Conservation (phyloP, 2,797 vertebrate species). For the Xyrichtys novacula region DNA sequence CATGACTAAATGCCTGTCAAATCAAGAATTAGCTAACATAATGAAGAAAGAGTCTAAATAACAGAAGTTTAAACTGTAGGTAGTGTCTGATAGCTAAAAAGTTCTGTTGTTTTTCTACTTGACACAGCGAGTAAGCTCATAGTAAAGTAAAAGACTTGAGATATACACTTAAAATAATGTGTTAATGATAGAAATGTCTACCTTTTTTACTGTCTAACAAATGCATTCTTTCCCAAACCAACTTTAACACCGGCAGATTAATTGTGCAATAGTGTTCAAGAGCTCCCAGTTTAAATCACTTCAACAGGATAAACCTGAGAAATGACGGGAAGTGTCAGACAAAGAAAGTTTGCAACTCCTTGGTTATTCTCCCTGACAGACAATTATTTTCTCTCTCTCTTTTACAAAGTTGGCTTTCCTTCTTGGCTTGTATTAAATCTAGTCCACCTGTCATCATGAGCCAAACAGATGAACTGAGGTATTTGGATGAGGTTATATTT, state of each 20-base stretch:
- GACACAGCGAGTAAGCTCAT: too few species aligned
- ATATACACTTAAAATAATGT: too few species aligned
- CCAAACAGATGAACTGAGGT: slow-evolving; percentile 38
- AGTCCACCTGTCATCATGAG: slow-evolving; percentile 34
- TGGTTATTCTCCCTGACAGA: slow-evolving; percentile 29
- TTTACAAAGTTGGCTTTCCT: slow-evolving; percentile 13
- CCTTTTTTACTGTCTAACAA: neutral
- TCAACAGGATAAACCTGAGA: neutral
- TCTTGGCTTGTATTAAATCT: slow-evolving; percentile 17
- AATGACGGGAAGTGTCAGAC: neutral
- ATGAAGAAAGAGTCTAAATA: neutral
- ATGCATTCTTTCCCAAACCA: neutral
- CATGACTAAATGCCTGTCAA: too few species aligned
- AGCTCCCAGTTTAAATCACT: neutral
- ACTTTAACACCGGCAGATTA: neutral
- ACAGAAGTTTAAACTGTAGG: neutral
- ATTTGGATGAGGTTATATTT: slow-evolving; percentile 48
- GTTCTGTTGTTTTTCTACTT: too few species aligned
- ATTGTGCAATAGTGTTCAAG: neutral
- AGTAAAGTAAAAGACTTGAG: too few species aligned
- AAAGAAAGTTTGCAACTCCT: neutral
- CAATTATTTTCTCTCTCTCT: slow-evolving; percentile 18
- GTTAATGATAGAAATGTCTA: neutral
- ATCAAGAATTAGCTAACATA: neutral
- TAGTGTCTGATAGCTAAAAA: neutral